Conservation (phyloP, 2,797 vertebrate species). For the Hypotaenidia okinawae region DNA sequence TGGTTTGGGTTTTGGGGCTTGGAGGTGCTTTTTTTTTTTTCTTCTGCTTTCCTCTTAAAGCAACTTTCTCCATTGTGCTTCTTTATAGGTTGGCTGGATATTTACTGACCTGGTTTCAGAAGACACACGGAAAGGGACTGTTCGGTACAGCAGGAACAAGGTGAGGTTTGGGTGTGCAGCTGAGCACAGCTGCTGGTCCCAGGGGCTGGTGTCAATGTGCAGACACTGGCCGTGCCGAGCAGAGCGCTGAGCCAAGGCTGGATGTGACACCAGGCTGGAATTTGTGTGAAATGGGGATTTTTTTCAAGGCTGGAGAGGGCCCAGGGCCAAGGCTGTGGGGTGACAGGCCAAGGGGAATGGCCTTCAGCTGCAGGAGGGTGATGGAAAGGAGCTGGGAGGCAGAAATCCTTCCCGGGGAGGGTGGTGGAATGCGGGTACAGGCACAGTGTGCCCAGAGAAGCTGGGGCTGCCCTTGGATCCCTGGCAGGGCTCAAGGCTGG, state of each 20-base stretch:
- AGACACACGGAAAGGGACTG: slow-evolving; percentile 96
- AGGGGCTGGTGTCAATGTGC: neutral
- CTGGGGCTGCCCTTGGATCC: no score
- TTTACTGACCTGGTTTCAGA: slow-evolving; percentile 97
- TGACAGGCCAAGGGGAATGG: no score
- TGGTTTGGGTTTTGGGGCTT: neutral
- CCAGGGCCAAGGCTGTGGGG: no score
- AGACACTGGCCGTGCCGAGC: neutral
- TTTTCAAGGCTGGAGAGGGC: no score
- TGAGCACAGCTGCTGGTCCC: neutral
- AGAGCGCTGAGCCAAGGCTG: neutral
- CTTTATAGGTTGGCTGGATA: slow-evolving; percentile 94
- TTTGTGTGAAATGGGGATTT: neutral
- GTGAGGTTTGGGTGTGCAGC: slow-evolving; percentile 69
- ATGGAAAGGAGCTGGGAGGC: no score
- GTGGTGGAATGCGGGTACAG: no score
- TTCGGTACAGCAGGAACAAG: slow-evolving; percentile 92
- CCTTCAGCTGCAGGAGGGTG: no score
- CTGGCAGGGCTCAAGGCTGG: no score
- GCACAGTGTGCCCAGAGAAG: no score
- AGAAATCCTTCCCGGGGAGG: no score
- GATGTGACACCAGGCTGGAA: neutral
- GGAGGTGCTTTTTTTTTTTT: neutral
- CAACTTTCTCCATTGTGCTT: neutral
- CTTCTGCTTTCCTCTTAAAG: neutral